phyloP scores from a whole-genome alignment of 2,888 invertebrate species.

The Ichneumoninae sp. region DNA sequence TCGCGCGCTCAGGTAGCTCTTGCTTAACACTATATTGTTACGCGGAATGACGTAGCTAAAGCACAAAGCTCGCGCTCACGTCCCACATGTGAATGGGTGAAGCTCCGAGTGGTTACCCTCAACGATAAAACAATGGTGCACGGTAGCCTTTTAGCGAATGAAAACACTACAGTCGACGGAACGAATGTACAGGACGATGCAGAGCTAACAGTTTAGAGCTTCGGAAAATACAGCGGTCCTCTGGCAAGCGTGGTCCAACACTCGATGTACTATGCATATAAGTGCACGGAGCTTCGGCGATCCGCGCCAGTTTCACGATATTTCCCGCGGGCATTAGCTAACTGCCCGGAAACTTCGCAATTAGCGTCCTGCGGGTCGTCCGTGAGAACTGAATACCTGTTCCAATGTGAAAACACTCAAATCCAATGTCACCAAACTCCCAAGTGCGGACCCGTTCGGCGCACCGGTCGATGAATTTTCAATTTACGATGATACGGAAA shows the following conservation, averaged over 20 bases:
- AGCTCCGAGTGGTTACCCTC: slow-evolving; percentile 27
- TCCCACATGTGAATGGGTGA: slow-evolving; percentile 8
- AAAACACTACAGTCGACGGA: slow-evolving; percentile 46
- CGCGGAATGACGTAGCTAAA: slow-evolving; percentile 22
- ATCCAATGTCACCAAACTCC: background rate
- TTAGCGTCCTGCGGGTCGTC: background rate
- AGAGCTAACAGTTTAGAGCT: slow-evolving; percentile 27
- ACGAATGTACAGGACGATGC: slow-evolving; percentile 16
- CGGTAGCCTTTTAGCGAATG: slow-evolving; percentile 69
- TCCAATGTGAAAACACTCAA: background rate
- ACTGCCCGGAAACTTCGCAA: slow-evolving; percentile 31
- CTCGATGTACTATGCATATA: background rate
- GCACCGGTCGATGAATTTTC: background rate
- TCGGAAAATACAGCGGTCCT: slow-evolving; percentile 8
- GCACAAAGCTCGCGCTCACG: slow-evolving; percentile 10
- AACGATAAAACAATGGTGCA: slow-evolving; percentile 66
- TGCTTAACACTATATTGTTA: slow-evolving; percentile 22
- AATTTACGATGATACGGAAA: slow-evolving; percentile 18
- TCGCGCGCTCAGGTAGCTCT: slow-evolving; percentile 21
- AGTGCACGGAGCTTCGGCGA: background rate
- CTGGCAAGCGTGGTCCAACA: background rate
- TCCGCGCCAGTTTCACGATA: slow-evolving; percentile 14
- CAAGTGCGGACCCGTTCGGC: background rate
- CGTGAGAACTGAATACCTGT: background rate
- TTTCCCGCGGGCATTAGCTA: slow-evolving; percentile 24